Conservation (phyloP, 2,797 vertebrate genomes). For the Pempheris klunzingeri region DNA sequence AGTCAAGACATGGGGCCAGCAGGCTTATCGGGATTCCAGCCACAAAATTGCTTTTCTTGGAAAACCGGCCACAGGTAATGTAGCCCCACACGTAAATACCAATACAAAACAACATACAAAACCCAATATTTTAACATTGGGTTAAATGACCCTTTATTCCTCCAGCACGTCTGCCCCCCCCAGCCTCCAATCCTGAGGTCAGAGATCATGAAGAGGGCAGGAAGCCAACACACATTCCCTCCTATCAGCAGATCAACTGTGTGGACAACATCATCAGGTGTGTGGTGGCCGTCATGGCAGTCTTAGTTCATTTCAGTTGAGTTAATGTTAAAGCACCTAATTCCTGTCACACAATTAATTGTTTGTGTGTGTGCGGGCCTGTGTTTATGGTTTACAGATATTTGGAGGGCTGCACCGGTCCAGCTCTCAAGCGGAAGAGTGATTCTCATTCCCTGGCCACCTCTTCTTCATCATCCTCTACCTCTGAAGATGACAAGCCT, state of each 20-base stretch:
- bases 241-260: slow-evolving; percentile 95
- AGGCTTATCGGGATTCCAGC: slow-evolving; percentile 78
- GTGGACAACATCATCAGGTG: slow-evolving; percentile 93
- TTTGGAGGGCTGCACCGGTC: slow-evolving; percentile 89
- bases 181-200: slow-evolving; percentile 67
- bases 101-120: not conserved
- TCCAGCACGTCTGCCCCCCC: slow-evolving; percentile 53
- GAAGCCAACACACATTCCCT: slow-evolving; percentile 84
- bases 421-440: slow-evolving; percentile 90
- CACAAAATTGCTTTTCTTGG: slow-evolving; percentile 72
- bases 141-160: slow-evolving; percentile 17
- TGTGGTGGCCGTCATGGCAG: not conserved
- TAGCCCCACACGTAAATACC: not conserved
- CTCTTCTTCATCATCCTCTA: slow-evolving; percentile 89
- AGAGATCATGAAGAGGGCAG: slow-evolving; percentile 76
- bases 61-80: slow-evolving; percentile 73
- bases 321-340: not conserved
- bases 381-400: slow-evolving; percentile 81
- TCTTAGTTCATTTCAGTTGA: not conserved
- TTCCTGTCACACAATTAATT: not conserved
- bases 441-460: slow-evolving; percentile 83
- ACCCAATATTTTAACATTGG: not conserved
- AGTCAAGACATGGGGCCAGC: slow-evolving; percentile 86
- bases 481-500: slow-evolving; percentile 88
- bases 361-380: not conserved